Evolutionary conservation across 23 tunicate genomes (phyloP).

Genomic region (Styela clava): DNA sequence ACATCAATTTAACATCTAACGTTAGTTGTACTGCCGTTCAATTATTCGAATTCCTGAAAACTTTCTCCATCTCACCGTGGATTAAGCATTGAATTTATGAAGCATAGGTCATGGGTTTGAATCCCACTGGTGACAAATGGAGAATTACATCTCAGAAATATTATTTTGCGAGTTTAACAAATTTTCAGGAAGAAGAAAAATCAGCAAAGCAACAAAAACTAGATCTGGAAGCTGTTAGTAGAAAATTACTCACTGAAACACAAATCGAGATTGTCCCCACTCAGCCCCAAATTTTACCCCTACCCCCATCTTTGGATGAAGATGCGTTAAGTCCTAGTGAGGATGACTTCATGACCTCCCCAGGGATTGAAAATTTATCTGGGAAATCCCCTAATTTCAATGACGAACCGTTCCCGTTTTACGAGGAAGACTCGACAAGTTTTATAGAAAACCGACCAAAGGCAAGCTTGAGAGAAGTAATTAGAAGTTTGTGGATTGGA

Average conservation of each 20-base stretch:
- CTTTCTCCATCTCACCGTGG: no score
- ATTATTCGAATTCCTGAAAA: no score
- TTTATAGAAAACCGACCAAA: background rate
- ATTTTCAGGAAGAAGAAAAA: conserved; percentile 31
- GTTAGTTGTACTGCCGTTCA: no score
- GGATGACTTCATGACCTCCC: conserved; percentile 14
- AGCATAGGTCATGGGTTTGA: no score
- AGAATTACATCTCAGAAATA: no score
- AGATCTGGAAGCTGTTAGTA: conserved; percentile 24
- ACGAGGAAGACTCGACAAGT: background rate
- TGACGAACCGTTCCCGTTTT: background rate
- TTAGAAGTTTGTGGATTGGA: background rate
- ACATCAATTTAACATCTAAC: no score
- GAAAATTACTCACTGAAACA: background rate
- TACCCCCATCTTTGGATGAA: conserved; percentile 3
- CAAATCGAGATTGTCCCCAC: conserved; percentile 6
- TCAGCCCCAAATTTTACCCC: conserved; percentile 10
- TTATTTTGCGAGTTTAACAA: no score
- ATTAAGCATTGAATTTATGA: no score
- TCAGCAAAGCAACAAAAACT: conserved; percentile 32
- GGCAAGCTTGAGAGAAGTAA: conserved; percentile 11
- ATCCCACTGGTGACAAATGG: no score
- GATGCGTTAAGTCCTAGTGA: conserved; percentile 21
- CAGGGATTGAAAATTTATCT: background rate
- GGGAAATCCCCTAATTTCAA: conserved; percentile 28